Percentiles rank a stretch among this genome's conserved stretches.
Evolutionary conservation across 2,888 invertebrate genomes (phyloP).

Genomic region (Chrysolina haemoptera): DNA sequence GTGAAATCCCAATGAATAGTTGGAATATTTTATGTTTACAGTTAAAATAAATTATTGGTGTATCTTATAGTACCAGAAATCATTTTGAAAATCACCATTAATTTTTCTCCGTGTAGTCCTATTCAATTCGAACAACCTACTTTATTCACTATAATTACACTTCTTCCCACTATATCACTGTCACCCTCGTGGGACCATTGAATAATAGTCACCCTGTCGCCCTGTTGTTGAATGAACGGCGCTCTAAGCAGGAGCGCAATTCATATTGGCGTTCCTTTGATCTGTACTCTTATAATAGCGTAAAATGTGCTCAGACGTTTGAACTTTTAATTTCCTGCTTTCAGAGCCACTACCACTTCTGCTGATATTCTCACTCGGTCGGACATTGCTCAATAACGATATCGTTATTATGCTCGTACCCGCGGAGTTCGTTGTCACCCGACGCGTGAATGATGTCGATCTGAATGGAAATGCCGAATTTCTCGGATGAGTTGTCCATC

Average conservation of each 20-base stretch:
- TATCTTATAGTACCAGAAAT: no score
- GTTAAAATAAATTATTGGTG: no score
- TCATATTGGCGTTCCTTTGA: slow-evolving; percentile 53
- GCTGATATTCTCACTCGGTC: slow-evolving; percentile 42
- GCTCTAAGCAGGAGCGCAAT: slow-evolving; percentile 36
- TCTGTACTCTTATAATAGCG: slow-evolving; percentile 51
- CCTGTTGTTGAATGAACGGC: slow-evolving; percentile 43
- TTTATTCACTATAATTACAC: neutral
- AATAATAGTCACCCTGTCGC: slow-evolving; percentile 14
- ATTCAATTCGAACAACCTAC: neutral
- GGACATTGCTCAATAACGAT: slow-evolving; percentile 45
- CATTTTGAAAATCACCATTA: no score
- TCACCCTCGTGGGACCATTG: neutral
- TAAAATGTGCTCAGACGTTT: slow-evolving; percentile 60
- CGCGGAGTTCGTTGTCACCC: slow-evolving; percentile 3
- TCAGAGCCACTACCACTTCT: slow-evolving; percentile 53
- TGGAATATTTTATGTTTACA: no score
- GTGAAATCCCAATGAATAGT: no score
- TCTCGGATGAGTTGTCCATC: neutral
- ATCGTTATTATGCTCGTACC: slow-evolving; percentile 41
- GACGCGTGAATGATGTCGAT: neutral
- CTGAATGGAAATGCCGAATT: slow-evolving; percentile 4
- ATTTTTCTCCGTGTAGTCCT: no score
- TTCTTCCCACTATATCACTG: neutral
- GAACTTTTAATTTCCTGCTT: slow-evolving; percentile 66